Evolutionary conservation across 2,797 vertebrate genomes (phyloP).

Genomic region (Tinamus major): DNA sequence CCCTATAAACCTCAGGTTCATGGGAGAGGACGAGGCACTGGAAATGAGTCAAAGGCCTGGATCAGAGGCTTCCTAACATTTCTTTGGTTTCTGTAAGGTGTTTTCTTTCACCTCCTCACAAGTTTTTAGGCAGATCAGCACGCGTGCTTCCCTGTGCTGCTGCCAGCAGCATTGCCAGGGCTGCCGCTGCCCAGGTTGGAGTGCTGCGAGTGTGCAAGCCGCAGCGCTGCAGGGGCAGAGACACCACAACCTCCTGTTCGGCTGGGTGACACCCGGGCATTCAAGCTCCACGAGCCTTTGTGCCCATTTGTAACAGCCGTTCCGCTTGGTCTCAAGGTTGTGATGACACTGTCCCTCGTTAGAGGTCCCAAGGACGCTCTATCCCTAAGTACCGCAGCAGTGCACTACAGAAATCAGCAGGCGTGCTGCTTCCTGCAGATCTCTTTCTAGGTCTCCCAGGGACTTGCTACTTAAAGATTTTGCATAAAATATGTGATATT

Average conservation of each 20-base stretch:
- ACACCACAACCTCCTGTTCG: fast-evolving
- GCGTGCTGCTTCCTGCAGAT: fast-evolving
- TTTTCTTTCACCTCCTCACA: neutral
- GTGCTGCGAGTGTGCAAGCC: neutral
- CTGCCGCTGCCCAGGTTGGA: too few relatives aligned
- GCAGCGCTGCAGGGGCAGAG: neutral
- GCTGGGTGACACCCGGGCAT: fast-evolving
- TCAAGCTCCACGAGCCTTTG: neutral
- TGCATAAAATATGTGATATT: neutral
- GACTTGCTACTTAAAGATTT: neutral
- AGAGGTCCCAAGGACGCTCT: neutral
- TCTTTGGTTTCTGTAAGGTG: neutral
- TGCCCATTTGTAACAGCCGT: neutral
- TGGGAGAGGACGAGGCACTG: neutral
- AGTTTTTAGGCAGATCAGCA: neutral
- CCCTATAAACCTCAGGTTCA: neutral
- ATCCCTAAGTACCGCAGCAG: neutral
- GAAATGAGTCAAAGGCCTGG: neutral
- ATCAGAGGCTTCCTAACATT: neutral
- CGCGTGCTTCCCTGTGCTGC: neutral
- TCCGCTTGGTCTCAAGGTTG: neutral
- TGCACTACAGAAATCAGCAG: neutral
- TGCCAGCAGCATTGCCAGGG: neutral
- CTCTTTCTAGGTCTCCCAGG: neutral
- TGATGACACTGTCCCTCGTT: neutral